Evolutionary conservation across 2,888 invertebrate species (phyloP), one percentile per base, ranked within the genome.

Genomic region (Meliscaeva auricollis): DNA sequence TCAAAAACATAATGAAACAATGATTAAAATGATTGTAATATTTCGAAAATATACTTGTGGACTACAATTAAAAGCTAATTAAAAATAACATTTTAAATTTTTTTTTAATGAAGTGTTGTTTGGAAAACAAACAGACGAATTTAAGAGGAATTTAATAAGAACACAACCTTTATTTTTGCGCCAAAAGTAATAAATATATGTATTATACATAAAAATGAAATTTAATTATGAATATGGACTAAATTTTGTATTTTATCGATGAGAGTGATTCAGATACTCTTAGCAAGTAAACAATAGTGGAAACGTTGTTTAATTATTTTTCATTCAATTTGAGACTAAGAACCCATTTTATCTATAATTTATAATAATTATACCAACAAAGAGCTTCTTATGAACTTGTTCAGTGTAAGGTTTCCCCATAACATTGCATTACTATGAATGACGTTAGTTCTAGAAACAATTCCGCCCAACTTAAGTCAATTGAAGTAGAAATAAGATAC

Each of bases 401-500:
- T 35, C 15, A 38, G 13, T 35, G n/a, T 41, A 60, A 60, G 41
- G 60, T 60, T 8, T 5, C 1, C 0, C n/a, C 7, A 38, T 41
- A 22, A 41, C 9, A 17, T 46, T 60, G 13, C 41, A 64, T 64
- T 46, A 30, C 32, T 5, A 46, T 0, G 13, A 46, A 46, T 64
- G 30, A 64, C 30, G 30, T 30, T 41, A 11, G 26, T 41, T 41
- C 2, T 52, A 22, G 38, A 58, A 8, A 38, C 58, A 26, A 26
- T 9, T 38, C 9, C 38, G 15, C n/a, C 44, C 7, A 30, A 46
- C 30, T 64, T 13, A 64, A 64, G 30, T 22, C 64, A 64, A 64
- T 64, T 64, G 46, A 64, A 46, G 30, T 64, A 15, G 62, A 62
- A 62, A 62, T 44, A 62, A 62, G 41, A 46, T 64, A 46, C 13